Evolutionary conservation across 2,797 vertebrate genomes (phyloP).

Genomic region (Xenentodon cancila): DNA sequence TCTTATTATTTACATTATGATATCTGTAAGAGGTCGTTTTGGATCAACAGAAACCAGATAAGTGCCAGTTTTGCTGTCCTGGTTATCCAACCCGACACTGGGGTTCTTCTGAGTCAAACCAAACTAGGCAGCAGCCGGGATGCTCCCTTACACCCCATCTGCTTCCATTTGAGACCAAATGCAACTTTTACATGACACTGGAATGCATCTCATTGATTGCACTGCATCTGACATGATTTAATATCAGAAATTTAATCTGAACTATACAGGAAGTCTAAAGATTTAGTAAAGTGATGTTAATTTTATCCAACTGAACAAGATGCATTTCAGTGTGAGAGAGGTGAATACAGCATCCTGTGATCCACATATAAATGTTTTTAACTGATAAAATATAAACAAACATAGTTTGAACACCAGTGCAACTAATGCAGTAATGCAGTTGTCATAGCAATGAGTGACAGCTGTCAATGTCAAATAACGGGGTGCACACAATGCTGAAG

Average conservation of each 20-base stretch:
- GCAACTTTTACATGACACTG: constrained; percentile 2
- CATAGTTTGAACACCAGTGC: background rate
- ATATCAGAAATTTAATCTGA: background rate
- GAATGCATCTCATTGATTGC: constrained; percentile 14
- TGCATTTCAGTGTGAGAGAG: background rate
- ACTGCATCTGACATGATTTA: background rate
- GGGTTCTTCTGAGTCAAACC: too few relatives aligned
- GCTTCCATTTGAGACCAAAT: background rate
- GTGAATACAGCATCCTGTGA: background rate
- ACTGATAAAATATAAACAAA: background rate
- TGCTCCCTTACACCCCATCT: too few relatives aligned
- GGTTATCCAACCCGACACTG: too few relatives aligned
- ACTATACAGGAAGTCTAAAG: too few relatives aligned
- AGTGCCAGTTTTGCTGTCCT: too few relatives aligned
- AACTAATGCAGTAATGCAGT: constrained; percentile 29
- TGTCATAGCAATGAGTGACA: constrained; percentile 42
- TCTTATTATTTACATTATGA: too few relatives aligned
- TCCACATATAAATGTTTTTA: constrained; percentile 26
- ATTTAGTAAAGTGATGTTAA: too few relatives aligned
- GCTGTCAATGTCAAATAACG: constrained; percentile 26
- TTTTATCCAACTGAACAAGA: too few relatives aligned
- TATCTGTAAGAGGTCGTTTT: too few relatives aligned
- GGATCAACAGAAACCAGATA: too few relatives aligned
- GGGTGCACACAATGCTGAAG: constrained; percentile 19
- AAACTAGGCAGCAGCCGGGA: too few relatives aligned